Conservation (phyloP, 2,797 vertebrate genomes). For the Sebastes hopkinsi region DNA sequence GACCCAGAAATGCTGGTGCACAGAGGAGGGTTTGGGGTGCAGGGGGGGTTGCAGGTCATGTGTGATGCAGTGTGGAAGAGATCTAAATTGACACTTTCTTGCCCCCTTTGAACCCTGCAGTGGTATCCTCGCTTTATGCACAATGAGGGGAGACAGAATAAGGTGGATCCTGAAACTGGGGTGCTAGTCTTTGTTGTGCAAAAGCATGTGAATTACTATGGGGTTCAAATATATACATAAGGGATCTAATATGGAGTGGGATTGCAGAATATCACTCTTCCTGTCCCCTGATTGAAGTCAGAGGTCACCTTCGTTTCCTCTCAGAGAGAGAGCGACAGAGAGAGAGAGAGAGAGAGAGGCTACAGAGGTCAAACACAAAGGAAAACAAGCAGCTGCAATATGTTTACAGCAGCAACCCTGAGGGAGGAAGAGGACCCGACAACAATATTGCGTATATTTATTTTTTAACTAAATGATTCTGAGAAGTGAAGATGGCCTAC, state of each 20-base stretch:
- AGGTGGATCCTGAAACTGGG: conserved; percentile 18
- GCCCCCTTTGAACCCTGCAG: conserved; percentile 31
- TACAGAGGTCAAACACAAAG: conserved; percentile 61
- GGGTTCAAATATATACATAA: conserved; percentile 33
- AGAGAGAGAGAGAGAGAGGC: conserved; percentile 2
- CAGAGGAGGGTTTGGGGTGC: conserved; percentile 20
- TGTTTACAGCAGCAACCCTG: conserved; percentile 63
- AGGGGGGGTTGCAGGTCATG: conserved; percentile 12
- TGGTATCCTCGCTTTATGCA: conserved; percentile 8
- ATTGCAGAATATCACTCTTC: conserved; percentile 34
- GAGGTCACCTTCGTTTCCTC: conserved; percentile 37
- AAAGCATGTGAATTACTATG: conserved; percentile 21
- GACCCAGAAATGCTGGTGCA: conserved; percentile 78
- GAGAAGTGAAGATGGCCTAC: conserved; percentile 13
- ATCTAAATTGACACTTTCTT: conserved; percentile 66
- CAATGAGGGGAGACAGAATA: conserved; percentile 33
- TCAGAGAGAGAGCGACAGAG: neutral
- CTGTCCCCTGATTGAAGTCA: conserved; percentile 41
- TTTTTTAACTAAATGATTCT: conserved; percentile 53
- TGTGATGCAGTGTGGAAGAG: conserved; percentile 57
- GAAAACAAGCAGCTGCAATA: conserved; percentile 70
- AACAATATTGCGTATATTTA: conserved; percentile 54
- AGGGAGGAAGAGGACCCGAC: conserved; percentile 51
- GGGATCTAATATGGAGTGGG: neutral
- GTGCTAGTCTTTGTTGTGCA: conserved; percentile 16